These are phyloP conservation scores for Pemphigus obesinymphae DNA, from an alignment of 1,140 invertebrate species.

Conservation along the genomic window DNA sequence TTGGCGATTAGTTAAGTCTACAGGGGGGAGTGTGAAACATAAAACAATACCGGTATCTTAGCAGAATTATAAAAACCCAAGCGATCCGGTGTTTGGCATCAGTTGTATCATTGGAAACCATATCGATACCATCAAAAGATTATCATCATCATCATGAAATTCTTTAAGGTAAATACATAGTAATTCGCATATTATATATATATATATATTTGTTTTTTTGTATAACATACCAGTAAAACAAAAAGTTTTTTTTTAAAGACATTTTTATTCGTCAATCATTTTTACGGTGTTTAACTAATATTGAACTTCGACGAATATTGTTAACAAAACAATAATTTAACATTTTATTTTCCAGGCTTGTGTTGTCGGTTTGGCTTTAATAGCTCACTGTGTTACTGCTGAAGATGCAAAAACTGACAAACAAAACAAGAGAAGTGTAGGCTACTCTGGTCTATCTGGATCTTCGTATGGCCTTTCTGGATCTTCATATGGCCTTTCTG, in stretches of 20 bases:
- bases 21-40: background rate
- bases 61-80: slow-evolving; percentile 26
- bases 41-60: slow-evolving; percentile 14
- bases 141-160: slow-evolving; percentile 6
- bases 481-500: background rate
- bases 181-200: too few species aligned
- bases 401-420: slow-evolving; percentile 27
- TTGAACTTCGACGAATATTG: too few species aligned
- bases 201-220: too few species aligned
- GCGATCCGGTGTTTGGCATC: background rate
- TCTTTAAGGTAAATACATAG: slow-evolving; percentile 16
- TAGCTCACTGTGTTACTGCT: slow-evolving; percentile 1
- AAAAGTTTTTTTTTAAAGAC: too few species aligned
- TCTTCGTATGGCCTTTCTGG: background rate
- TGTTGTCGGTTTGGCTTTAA: slow-evolving; percentile 34
- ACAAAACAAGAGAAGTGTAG: slow-evolving; percentile 15
- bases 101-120: slow-evolving; percentile 5
- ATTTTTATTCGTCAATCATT: too few species aligned
- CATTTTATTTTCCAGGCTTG: background rate
- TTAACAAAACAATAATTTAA: background rate
- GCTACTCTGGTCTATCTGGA: background rate
- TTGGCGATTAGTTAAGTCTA: background rate
- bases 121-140: background rate
- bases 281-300: too few species aligned
- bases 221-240: too few species aligned